Percentiles rank a stretch among this genome's conserved stretches.
These are phyloP conservation scores for Rallus crepitans DNA, from an alignment of 2,797 vertebrate species.

Conservation along the genomic window DNA sequence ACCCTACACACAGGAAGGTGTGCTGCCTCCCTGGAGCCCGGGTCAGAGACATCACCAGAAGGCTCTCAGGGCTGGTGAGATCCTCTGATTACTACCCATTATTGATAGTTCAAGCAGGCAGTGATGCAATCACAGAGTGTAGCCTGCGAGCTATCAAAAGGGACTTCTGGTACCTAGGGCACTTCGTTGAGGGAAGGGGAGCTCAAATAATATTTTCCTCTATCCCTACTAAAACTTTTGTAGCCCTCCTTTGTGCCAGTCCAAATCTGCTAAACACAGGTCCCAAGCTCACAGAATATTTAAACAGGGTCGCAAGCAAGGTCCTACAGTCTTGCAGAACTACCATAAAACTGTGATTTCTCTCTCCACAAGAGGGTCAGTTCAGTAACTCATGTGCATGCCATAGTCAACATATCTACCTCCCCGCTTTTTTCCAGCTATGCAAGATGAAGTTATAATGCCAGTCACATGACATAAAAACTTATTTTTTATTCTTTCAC, in stretches of 20 bases:
- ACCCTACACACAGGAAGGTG: too few species aligned
- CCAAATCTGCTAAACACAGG: not conserved
- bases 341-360: not conserved
- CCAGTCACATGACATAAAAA: not conserved
- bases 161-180: too few species aligned
- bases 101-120: too few species aligned
- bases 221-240: too few species aligned
- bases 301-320: not conserved
- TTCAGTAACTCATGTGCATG: not conserved
- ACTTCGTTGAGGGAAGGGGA: too few species aligned
- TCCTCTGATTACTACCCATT: too few species aligned
- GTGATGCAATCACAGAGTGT: too few species aligned
- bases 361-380: not conserved
- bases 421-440: not conserved
- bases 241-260: not conserved
- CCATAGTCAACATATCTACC: not conserved
- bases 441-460: not conserved
- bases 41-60: too few species aligned
- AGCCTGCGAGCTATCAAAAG: too few species aligned
- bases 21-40: too few species aligned
- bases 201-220: too few species aligned
- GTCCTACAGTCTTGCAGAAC: not conserved
- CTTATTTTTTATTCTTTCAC: not conserved
- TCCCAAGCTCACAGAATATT: not conserved
- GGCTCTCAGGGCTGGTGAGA: too few species aligned